Evolutionary conservation across 2,888 invertebrate species (phyloP), one percentile per base, ranked within the genome.

Genomic region (Leptopilina drosophilae): DNA sequence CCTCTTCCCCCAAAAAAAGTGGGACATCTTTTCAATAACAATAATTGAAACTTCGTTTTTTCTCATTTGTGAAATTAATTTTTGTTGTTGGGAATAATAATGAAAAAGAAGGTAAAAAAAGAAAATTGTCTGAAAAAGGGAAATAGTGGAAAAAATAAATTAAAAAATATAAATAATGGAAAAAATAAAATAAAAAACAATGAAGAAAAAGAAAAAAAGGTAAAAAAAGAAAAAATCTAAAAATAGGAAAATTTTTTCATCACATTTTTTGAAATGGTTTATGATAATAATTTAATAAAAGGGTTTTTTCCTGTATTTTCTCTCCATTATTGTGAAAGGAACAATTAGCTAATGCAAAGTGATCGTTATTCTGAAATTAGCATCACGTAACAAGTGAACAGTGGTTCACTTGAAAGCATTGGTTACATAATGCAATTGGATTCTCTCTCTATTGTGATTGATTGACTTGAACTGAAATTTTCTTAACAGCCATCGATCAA

Each of bases 401-500:
- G n/a, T 11, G 4, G 4, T 56, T 73, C 56, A 56, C 73, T n/a
- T 73, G 56, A 73, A 14, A 26, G 53, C 33, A 46, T 14, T 53
- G 9, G 49, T 73, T 73, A 33, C 73, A 73, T 56, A 56, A 73
- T 62, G 62, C 62, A 26, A 62, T 62, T 20, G 62, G 20, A 15
- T 8, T 62, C 62, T 73, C 9, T 26, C 33, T 33, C 9, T 26
- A 3, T 33, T 53, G 49, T 40, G 73, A 73, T 40, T 73, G 73
- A 73, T 73, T 73, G 56, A 73, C 56, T 56, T 59, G n/a, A 62
- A 76, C 46, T 76, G 76, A 64, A 78, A 40, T 78, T 75, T 76
- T 33, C 76, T 82, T 93, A 94, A 76, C 94, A 97, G 97, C 95
- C 92, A 95, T 96, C 90, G 95, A 95, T 92, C 98, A 98, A 93